Evolutionary conservation across 2,797 vertebrate genomes (phyloP), one percentile per base, ranked within the genome.

Genomic region (Macropus fuliginosus): DNA sequence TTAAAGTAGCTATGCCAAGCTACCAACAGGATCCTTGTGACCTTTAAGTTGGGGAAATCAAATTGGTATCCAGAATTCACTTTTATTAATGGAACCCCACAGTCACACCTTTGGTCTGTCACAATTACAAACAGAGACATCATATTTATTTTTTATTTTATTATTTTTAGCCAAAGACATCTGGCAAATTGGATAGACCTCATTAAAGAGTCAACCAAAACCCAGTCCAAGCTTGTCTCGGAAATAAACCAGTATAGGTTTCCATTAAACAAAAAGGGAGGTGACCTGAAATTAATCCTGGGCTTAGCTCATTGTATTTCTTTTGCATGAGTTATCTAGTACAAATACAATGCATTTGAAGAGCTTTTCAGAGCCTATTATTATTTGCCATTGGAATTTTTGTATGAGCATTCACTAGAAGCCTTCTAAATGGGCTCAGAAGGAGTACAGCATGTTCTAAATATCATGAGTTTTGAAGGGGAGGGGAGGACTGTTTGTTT

Each of bases 211-310:
- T 90, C 5, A 94, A 74, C 91, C 81, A 93, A 96, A 96, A 96
- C 93, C 59, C 54, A 91, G 11, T 87, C 74, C 46, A 91, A 8
- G 2, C 93, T 74, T 91, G 92, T 95, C 13, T 56, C 31, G 92
- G 81, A 94, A 66, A 93, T 92, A 95, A 94, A 97, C 92, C 28
- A 56, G 56, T 12, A 90, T 92, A 81, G 54, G 90, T 91, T 95
- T 93, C 95, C 90, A 97, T 96, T 95, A 95, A 95, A 94, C 87
- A 97, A 95, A 94, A 95, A 97, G 94, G 59, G 97, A 95, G 40
- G 95, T 54, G 90, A 46, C 89, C 55, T 94, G 95, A 97, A 97
- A 97, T 81, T 92, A 95, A 94, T 93, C 40, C 91, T 54, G 56
- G 94, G 18, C 55, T 97, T 95, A 97, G 96, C 94, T 92, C 94